Evolutionary conservation across 2,797 vertebrate genomes (phyloP), one percentile per base, ranked within the genome.

Genomic region (Muscicapa striata): DNA sequence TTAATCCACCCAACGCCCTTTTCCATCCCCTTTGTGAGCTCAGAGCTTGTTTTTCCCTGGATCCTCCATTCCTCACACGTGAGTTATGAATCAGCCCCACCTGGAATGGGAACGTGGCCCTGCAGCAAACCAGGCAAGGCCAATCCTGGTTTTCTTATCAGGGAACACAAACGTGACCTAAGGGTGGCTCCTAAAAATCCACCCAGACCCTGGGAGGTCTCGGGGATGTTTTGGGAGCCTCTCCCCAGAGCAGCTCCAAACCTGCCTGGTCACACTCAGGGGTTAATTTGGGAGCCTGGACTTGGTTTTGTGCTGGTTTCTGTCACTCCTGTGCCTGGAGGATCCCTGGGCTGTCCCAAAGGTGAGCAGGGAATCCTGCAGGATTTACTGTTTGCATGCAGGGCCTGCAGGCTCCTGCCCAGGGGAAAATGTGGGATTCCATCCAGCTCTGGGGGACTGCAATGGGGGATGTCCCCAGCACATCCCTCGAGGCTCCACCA

Each of bases 401-500:
- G 41, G 11, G 16, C 41, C 51, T 38, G 61, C 17, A 17, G 62
- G 21, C 61, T 52, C 38, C 30, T 11, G 58, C 46, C 38, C 24
- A 52, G 51, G 7, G 58, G 43, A 34, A 63, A 41, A 83, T 0
- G 0, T 11, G 46, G 49, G 66, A 23, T 81, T 43, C 5, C 0
- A 26, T 2, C 27, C 19, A 5, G 36, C 6, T 2, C 34, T 9
- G 55, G 36, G 61, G 62, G 5, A 36, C 10, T 48, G 69, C 26
- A 23, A 4, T 19, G 69, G 26, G 5, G 3, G 12, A 9, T 2
- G 18, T 16, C 10, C 21, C 41, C 55, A 38, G 6, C 58, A 15
- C 0, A 0, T 13, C 23, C 0, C 0, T 10, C 0, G 0, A 66
- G 46, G 63, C 26, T 72, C 45, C 58, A 36, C 27, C 57, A 2